phyloP scores from a whole-genome alignment of 2,888 invertebrate species.

The Eilema griseolum region DNA sequence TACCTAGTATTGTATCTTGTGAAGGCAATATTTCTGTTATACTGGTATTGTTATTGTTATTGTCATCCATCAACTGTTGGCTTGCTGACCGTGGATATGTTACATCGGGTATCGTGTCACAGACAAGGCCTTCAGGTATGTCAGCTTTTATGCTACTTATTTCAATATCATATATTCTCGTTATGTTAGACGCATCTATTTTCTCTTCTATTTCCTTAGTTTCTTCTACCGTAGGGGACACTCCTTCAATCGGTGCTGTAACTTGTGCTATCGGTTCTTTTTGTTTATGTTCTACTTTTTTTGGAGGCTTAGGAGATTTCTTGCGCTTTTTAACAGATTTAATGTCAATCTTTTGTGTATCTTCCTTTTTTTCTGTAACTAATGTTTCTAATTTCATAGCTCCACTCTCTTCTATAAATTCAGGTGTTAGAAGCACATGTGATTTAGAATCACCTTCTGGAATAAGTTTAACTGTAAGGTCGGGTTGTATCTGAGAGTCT shows the following conservation, averaged over 20 bases:
- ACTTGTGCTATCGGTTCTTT: conserved; percentile 21
- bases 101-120: conserved; percentile 70
- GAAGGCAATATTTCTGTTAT: conserved; percentile 69
- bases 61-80: conserved; percentile 65
- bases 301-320: conserved; percentile 55
- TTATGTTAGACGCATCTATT: conserved; percentile 35
- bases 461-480: conserved; percentile 3
- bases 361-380: conserved; percentile 29
- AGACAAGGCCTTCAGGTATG: conserved; percentile 57
- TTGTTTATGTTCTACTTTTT: conserved; percentile 27
- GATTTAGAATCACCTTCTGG: conserved; percentile 16
- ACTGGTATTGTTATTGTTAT: conserved; percentile 73
- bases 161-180: conserved; percentile 52
- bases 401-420: conserved; percentile 31
- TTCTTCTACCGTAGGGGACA: background rate
- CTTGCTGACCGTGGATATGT: conserved; percentile 73
- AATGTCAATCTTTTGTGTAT: conserved; percentile 44
- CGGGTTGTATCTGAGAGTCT: conserved; percentile 19
- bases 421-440: conserved; percentile 42
- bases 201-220: conserved; percentile 24
- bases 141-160: conserved; percentile 57
- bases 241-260: conserved; percentile 17
- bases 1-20: conserved; percentile 57
- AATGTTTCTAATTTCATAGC: conserved; percentile 25
- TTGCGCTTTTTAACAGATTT: conserved; percentile 60